Evolutionary conservation across 2,888 invertebrate species (phyloP).

Genomic region (Lycia hirtaria): DNA sequence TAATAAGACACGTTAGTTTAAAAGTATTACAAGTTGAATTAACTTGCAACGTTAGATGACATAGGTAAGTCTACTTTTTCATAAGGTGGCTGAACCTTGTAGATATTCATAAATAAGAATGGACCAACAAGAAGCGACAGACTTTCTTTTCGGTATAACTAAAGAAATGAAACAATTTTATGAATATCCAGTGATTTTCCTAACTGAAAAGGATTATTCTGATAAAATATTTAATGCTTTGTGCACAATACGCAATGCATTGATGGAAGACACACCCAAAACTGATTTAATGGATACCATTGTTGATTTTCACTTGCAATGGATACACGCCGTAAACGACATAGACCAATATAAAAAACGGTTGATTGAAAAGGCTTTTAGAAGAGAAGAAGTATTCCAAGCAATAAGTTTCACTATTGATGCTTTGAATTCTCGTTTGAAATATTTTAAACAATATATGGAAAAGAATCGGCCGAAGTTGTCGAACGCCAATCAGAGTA

Average conservation of each 20-base stretch:
- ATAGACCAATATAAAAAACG: constrained; percentile 62
- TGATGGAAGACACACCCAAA: constrained; percentile 51
- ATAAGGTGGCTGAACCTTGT: no score
- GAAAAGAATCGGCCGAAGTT: constrained; percentile 54
- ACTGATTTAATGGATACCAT: constrained; percentile 60
- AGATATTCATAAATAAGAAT: no score
- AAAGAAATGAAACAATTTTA: constrained; percentile 73
- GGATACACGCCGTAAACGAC: constrained; percentile 69
- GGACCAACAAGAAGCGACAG: constrained; percentile 20
- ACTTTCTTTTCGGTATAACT: constrained; percentile 69
- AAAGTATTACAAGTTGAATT: no score
- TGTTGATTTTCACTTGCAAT: constrained; percentile 72
- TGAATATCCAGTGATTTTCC: constrained; percentile 69
- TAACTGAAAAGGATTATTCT: constrained; percentile 70
- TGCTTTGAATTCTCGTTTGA: constrained; percentile 61
- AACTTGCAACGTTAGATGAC: no score
- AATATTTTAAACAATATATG: constrained; percentile 67
- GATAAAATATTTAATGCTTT: constrained; percentile 66
- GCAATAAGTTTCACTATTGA: constrained; percentile 70
- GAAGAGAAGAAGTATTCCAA: constrained; percentile 62
- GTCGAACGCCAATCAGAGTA: constrained; percentile 55
- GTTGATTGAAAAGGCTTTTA: constrained; percentile 47
- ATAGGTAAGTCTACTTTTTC: no score
- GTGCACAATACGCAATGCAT: constrained; percentile 60
- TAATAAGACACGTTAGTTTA: no score